These are phyloP conservation scores for Epizoanthus fatuus DNA, from an alignment of 92 coral and sea anemone genomes.

Conservation along the genomic window DNA sequence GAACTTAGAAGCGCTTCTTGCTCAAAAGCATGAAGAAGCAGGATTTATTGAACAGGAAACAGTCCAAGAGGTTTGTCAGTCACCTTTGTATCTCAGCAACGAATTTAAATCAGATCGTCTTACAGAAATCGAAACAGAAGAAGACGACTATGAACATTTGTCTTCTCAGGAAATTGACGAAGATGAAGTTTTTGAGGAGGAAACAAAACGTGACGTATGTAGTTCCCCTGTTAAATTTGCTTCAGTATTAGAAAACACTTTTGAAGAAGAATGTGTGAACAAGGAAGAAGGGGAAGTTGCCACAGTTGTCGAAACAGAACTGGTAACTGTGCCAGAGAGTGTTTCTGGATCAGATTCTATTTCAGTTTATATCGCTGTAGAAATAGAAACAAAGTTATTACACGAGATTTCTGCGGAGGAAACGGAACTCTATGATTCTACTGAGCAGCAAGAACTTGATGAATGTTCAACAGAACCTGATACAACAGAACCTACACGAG, in stretches of 20 bases:
- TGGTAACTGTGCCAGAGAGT: no score
- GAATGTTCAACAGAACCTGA: no score
- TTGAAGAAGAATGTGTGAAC: background rate
- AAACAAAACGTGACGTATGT: background rate
- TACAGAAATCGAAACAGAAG: background rate
- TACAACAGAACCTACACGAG: no score
- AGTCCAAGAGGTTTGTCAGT: background rate
- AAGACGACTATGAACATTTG: background rate
- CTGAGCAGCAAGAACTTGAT: no score
- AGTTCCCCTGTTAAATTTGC: background rate
- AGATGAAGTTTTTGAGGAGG: background rate
- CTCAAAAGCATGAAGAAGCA: slow-evolving; percentile 16
- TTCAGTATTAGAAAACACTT: background rate
- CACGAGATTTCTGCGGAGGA: no score
- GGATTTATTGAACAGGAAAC: slow-evolving; percentile 33
- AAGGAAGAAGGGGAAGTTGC: background rate
- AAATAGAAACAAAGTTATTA: no score
- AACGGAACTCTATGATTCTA: no score
- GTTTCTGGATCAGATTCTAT: no score
- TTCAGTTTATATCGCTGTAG: no score
- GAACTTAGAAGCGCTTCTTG: background rate
- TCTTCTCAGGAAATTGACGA: slow-evolving; percentile 10
- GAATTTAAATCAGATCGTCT: background rate
- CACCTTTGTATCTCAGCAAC: background rate
- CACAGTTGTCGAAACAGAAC: no score